Evolutionary conservation across 2,113 vertebrate species (phyloP).

Genomic region (Nothoprocta perdicaria): DNA sequence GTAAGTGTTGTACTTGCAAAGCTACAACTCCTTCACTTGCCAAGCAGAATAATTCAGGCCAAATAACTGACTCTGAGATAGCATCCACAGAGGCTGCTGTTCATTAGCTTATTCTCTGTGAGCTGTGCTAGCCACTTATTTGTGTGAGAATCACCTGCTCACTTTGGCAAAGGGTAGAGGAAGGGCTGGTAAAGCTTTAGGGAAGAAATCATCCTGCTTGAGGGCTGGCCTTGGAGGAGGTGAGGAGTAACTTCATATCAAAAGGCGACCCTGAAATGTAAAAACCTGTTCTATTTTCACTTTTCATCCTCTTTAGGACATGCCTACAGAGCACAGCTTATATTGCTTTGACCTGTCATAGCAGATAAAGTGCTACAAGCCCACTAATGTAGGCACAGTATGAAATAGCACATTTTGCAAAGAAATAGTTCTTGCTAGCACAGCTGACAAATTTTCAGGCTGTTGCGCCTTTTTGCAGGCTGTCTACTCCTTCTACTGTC

Average conservation of each 20-base stretch:
- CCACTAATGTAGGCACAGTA: not conserved
- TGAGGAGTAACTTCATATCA: not conserved
- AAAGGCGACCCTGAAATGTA: not conserved
- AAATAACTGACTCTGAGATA: not conserved
- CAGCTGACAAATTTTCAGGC: not conserved
- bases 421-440: not conserved
- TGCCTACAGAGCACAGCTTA: not conserved
- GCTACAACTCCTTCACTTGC: accelerated
- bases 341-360: not conserved
- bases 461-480: not conserved
- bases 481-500: not conserved
- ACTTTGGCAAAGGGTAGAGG: not conserved
- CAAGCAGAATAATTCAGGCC: not conserved
- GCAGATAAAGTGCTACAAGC: not conserved
- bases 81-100: not conserved
- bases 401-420: not conserved
- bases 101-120: not conserved
- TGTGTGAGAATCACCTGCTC: accelerated
- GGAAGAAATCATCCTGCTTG: not conserved
- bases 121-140: not conserved
- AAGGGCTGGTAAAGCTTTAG: not conserved
- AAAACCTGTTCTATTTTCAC: not conserved
- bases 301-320: not conserved
- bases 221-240: not conserved
- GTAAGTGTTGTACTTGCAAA: accelerated